Evolutionary conservation across 37 sponge, comb jelly and placozoan species (phyloP), one percentile per base, ranked within the genome.

Genomic region (Bolinopsis microptera): DNA sequence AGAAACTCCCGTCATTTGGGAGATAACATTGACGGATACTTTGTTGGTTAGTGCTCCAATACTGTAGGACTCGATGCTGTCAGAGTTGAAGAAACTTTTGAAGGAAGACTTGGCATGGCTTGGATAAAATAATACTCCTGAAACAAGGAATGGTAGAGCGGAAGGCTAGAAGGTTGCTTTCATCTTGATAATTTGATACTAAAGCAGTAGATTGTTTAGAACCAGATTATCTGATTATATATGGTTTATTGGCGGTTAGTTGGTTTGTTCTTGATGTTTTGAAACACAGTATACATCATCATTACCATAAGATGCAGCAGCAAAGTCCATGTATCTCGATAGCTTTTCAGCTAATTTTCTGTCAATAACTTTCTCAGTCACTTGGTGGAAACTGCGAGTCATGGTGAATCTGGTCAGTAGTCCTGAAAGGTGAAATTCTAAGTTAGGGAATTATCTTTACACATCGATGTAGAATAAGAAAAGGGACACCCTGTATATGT

Each of bases 261-360:
- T n/a, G n/a, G n/a, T n/a, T n/a, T n/a, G n/a, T n/a, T n/a, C n/a
- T n/a, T n/a, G n/a, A n/a, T n/a, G n/a, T n/a, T n/a, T n/a, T n/a
- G n/a, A n/a, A n/a, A n/a, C n/a, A n/a, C n/a, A n/a, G n/a, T n/a
- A n/a, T n/a, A n/a, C n/a, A n/a, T n/a, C n/a, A n/a, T n/a, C n/a
- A n/a, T n/a, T n/a, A 86, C 90, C 90, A 41, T 86, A 86, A 5
- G 90, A 86, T 5, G 90, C 90, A 27, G 90, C 90, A 86, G 90
- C 90, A 86, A 86, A 86, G 90, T 86, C 90, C 61, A 86, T 86
- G 61, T 86, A 86, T 77, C 80, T 77, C 33, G 80, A 77, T 35
- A 77, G 33, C 16, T 5, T 77, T 18, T 32, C 9, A 35, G 80
- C 80, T 33, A 16, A 13, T 32, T 27, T 36, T 77, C 21, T 77